Evolutionary conservation across 2,797 vertebrate species (phyloP), one percentile per base, ranked within the genome.

Genomic region (Helicolenus hilgendorfi): DNA sequence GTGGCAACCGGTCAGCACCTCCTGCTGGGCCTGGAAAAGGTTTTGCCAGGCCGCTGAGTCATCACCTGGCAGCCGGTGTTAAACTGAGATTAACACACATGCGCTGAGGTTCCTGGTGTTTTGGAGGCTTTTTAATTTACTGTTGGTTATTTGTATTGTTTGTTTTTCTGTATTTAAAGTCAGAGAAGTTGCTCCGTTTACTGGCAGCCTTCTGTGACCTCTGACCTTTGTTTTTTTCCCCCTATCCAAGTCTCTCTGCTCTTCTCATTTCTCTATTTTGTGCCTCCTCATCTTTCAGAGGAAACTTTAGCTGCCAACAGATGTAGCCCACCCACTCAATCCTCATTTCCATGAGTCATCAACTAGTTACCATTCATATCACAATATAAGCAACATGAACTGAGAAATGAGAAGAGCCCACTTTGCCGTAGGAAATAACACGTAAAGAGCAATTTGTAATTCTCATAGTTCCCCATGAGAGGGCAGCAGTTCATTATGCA

Each of bases 21-120:
- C 89, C 74, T 5, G n/a, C 81, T 6, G 75, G 70, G 79, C 10
- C 10, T 72, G 29, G 20, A 29, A 58, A 73, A 81, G 73, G 77
- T 62, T 91, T 65, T 56, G 69, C 73, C 49, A 55, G 77, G 15
- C 18, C 0, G 35, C 77, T 88, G 86, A 95, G 84, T 94, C 89
- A 90, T 84, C 72, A 33, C 27, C 70, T 83, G 89, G 83, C 70
- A 60, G 41, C 24, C 33, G 2, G 31, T 4, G 6, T 14, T 31
- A 62, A 60, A 27, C 24, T 41, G 53, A 68, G 58, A 67, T 41
- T 55, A 55, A 74, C 64, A 82, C 75, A 88, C 58, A 59, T 33
- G 11, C 2, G 62, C 20, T 55, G 49, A n/a, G 49, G 7, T 49
- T 49, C 20, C 45, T 49, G 56, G 22, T 71, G 22, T 15, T 69